Conservation (phyloP, 2,113 vertebrate species). For the Seriola dumerili region DNA sequence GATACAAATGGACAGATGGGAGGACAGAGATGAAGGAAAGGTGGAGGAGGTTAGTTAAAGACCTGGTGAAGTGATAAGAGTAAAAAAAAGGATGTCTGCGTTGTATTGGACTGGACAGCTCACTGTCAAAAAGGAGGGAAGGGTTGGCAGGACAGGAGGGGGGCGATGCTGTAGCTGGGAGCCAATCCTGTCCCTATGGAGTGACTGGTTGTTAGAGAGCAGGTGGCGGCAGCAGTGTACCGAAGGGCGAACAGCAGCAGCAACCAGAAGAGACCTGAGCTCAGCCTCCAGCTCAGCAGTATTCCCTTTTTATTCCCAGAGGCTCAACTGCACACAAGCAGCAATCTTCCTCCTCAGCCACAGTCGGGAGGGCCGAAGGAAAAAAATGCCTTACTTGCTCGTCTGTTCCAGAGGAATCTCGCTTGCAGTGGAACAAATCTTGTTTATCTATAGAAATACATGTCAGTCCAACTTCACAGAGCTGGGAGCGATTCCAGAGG, state of each 20-base stretch:
- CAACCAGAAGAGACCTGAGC: constrained; percentile 72
- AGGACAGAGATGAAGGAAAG: constrained; percentile 58
- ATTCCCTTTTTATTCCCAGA: constrained; percentile 75
- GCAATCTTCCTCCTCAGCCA: constrained; percentile 67
- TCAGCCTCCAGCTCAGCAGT: constrained; percentile 79
- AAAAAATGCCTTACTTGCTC: constrained; percentile 52
- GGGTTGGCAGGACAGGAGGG: constrained; percentile 52
- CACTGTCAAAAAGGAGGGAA: constrained; percentile 65
- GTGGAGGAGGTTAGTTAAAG: constrained; percentile 71
- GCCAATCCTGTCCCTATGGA: constrained; percentile 61
- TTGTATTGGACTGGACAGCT: constrained; percentile 48
- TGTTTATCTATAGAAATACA: constrained; percentile 48
- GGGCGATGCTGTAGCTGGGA: constrained; percentile 42
- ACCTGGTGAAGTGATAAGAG: constrained; percentile 64
- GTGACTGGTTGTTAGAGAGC: constrained; percentile 35
- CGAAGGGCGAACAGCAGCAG: constrained; percentile 48
- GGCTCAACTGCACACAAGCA: constrained; percentile 70
- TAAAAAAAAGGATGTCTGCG: constrained; percentile 54
- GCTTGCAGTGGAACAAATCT: constrained; percentile 54
- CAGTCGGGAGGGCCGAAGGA: constrained; percentile 12
- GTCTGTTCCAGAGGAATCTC: constrained; percentile 53
- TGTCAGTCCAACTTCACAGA: constrained; percentile 57
- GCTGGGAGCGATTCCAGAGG: constrained; percentile 25
- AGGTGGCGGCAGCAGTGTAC: constrained; percentile 33
- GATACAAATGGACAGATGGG: constrained; percentile 58